Evolutionary conservation across 2,888 invertebrate genomes (phyloP).

Genomic region (Dugesia japonica): DNA sequence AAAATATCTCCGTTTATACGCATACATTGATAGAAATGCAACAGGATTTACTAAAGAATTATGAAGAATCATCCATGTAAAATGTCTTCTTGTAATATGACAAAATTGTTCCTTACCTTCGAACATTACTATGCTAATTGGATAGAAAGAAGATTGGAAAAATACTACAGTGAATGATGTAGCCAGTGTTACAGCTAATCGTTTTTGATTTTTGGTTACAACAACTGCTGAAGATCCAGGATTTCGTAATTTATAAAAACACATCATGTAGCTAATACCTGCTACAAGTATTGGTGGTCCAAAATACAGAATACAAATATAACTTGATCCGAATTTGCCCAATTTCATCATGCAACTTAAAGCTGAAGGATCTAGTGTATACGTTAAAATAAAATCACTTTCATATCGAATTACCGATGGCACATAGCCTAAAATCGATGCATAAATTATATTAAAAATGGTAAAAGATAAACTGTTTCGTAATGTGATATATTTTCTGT

Average conservation of each 20-base stretch:
- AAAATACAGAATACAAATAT: neutral
- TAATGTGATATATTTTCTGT: slow-evolving; percentile 12
- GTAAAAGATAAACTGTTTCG: neutral
- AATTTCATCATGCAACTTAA: slow-evolving; percentile 13
- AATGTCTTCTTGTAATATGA: slow-evolving; percentile 13
- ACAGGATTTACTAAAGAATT: neutral
- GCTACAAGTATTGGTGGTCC: neutral
- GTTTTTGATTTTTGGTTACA: neutral
- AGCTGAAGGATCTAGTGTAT: neutral
- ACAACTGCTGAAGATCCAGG: neutral
- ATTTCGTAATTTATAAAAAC: neutral
- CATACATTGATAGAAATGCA: neutral
- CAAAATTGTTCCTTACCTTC: neutral
- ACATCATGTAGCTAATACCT: neutral
- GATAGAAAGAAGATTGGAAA: neutral
- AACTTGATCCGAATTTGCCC: neutral
- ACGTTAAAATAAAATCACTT: neutral
- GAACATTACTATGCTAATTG: neutral
- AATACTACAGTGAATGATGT: neutral
- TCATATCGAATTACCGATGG: neutral
- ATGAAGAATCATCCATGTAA: slow-evolving; percentile 2
- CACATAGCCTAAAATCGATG: neutral
- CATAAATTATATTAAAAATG: neutral
- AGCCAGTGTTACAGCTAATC: neutral
- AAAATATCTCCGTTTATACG: neutral